phyloP scores from a whole-genome alignment of 2,113 vertebrate species.

The Phoenicopterus ruber region DNA sequence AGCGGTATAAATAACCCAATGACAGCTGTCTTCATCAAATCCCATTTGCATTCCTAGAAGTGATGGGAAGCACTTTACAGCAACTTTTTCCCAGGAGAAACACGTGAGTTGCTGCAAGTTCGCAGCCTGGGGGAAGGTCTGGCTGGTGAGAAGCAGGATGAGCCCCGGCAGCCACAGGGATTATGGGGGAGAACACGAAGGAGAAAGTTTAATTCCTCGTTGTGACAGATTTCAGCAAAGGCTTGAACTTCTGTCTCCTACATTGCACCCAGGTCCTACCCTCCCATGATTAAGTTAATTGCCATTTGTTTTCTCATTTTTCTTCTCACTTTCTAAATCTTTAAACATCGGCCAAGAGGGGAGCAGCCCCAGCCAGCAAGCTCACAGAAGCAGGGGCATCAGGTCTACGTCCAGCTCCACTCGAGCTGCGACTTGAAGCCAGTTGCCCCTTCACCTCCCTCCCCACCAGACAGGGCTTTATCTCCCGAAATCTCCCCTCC shows the following conservation, averaged over 20 bases:
- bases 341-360: not conserved
- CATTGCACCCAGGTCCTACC: not conserved
- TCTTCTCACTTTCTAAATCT: not conserved
- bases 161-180: not conserved
- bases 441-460: not conserved
- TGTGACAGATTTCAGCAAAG: not conserved
- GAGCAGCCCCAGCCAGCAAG: not conserved
- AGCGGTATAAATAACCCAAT: not conserved
- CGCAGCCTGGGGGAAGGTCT: not conserved
- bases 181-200: not conserved
- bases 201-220: not conserved
- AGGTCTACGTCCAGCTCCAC: not conserved
- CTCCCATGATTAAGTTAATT: not conserved
- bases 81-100: not conserved
- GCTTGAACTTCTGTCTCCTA: not conserved
- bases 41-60: not conserved
- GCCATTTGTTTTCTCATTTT: not conserved
- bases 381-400: not conserved
- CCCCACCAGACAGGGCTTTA: not conserved
- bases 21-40: not conserved
- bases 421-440: not conserved
- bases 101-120: not conserved
- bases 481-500: not conserved
- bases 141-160: not conserved
- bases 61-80: not conserved